These are phyloP conservation scores for Hypolimnas misippus DNA, from an alignment of 2,888 invertebrate species.

Conservation along the genomic window DNA sequence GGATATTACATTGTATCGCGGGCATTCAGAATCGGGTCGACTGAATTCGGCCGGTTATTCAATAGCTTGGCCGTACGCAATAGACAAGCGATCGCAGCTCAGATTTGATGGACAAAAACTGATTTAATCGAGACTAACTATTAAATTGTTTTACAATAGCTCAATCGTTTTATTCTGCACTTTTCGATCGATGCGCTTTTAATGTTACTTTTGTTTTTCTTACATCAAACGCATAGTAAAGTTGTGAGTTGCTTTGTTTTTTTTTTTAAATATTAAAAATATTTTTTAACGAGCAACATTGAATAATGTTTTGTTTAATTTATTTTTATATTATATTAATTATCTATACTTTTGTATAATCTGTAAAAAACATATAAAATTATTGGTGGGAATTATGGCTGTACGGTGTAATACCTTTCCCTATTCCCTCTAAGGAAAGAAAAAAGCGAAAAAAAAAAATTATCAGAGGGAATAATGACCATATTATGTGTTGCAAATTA, in stretches of 20 bases:
- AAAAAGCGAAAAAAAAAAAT: too few relatives aligned
- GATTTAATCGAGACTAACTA: conserved; percentile 26
- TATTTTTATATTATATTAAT: too few relatives aligned
- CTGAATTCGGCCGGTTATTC: conserved; percentile 39
- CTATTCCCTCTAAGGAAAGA: too few relatives aligned
- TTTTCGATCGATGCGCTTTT: neutral
- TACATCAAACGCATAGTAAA: neutral
- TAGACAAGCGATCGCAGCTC: conserved; percentile 8
- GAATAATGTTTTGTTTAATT: neutral
- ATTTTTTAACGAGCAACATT: too few relatives aligned
- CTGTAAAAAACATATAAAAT: too few relatives aligned
- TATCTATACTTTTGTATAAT: too few relatives aligned
- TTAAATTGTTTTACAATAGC: conserved; percentile 21
- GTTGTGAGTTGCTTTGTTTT: neutral
- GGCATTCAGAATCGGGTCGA: conserved; percentile 24
- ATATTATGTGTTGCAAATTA: too few relatives aligned
- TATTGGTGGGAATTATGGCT: too few relatives aligned
- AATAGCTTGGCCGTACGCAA: conserved; percentile 18
- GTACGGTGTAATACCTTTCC: too few relatives aligned
- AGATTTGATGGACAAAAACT: conserved; percentile 32
- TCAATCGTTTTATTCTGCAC: conserved; percentile 10
- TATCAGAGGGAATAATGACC: too few relatives aligned
- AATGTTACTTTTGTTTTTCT: neutral
- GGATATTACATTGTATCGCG: conserved; percentile 12
- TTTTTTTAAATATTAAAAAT: neutral